Base-by-base conservation (phyloP, 2,888 invertebrate genomes). In the Troides helena region DNA sequence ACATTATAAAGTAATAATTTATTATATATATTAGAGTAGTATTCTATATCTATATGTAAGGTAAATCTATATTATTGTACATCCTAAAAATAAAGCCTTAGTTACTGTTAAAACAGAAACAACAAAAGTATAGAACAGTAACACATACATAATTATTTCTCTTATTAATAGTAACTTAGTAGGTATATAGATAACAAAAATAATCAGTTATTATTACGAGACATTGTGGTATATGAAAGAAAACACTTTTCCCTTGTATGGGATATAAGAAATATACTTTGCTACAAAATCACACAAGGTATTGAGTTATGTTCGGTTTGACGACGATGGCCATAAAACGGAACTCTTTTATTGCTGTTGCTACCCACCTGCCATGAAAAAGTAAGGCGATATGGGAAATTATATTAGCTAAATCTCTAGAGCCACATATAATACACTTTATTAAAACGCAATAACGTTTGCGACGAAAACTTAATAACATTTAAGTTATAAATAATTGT, bases 291-390 rank as follows among this genome's bases (percentile, higher is more conserved):
- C 79, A 81, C 81, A 81, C 81, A 83, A 76, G 75, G 73, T 74
- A 76, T 76, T 68, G 73, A 72, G 74, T 81, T 78, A 78, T 80
- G 83, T 83, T 82, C 69, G 79, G 81, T 88, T 88, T 87, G 85
- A 88, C 84, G 80, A 76, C 75, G 84, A 85, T 80, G 79, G 78
- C 79, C 81, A 82, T 90, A 89, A 90, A 90, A 85, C 82, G 77
- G 76, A 82, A 84, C 81, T 82, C 81, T 85, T 89, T 89, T 86
- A 89, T 83, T 86, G 77, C 79, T 74, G 72, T 77, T 76, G 73
- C 77, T 74, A 78, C 74, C 77, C 80, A 82, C 81, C 80, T 82
- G 80, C 76, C 73, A 72, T 76, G 76, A 74, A 79, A 77, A 73
- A 59, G 71, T 70, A 69, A 25, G 72, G 74, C 74, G 76, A 75